A percentile compares a stretch with the other conserved stretches of the same genome.
These are phyloP conservation scores for Phalera bucephala DNA, from an alignment of 2,888 invertebrate genomes.

Conservation along the genomic window DNA sequence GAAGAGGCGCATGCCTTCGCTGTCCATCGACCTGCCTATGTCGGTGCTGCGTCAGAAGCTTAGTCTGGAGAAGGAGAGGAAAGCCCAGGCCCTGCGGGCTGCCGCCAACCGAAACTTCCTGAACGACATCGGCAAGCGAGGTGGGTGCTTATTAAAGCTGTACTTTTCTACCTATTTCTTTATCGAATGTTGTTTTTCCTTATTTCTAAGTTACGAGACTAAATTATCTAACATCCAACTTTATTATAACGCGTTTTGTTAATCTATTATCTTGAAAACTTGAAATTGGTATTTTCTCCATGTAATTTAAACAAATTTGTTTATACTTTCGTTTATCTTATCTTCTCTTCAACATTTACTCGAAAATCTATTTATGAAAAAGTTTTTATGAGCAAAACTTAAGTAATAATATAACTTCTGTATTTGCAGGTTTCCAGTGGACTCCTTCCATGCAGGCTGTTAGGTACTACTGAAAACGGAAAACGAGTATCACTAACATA, in stretches of 20 bases:
- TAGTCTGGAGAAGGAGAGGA: conserved; percentile 89
- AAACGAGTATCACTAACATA: conserved; percentile 17
- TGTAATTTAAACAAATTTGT: background rate
- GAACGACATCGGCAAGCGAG: conserved; percentile 90
- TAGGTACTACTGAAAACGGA: conserved; percentile 40
- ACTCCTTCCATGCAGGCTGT: conserved; percentile 39
- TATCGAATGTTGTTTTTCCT: too few species aligned
- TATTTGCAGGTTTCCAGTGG: conserved; percentile 56
- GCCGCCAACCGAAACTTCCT: conserved; percentile 87
- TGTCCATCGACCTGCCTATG: conserved; percentile 93
- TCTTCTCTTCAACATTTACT: too few species aligned
- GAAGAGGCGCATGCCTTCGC: conserved; percentile 85
- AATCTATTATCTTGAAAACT: too few species aligned
- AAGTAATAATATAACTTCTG: too few species aligned
- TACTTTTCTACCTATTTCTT: background rate
- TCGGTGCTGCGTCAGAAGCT: conserved; percentile 92
- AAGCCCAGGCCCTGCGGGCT: conserved; percentile 83
- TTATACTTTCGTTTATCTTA: background rate
- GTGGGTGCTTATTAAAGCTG: conserved; percentile 34
- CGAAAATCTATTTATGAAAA: too few species aligned
- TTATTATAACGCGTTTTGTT: too few species aligned
- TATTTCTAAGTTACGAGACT: too few species aligned
- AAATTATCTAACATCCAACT: too few species aligned
- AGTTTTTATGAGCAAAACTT: too few species aligned
- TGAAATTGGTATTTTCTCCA: too few species aligned